These are phyloP conservation scores for Priocnemis perturbator DNA, from an alignment of 2,888 invertebrate genomes.

Conservation along the genomic window DNA sequence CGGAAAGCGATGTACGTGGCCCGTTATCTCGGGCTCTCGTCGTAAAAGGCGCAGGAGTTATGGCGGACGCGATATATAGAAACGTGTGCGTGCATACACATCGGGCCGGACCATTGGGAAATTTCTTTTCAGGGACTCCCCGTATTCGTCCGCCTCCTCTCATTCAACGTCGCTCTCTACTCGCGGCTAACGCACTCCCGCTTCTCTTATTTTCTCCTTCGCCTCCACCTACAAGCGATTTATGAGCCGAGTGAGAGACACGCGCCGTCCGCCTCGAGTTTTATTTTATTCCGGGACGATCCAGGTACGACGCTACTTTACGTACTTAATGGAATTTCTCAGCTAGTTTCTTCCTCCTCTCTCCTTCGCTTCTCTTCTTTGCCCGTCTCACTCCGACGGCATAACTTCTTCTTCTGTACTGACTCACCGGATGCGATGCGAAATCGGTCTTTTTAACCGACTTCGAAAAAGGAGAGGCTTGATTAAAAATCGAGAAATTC, in stretches of 20 bases:
- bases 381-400: background rate
- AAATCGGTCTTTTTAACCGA: background rate
- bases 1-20: conserved; percentile 43
- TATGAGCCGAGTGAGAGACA: conserved; percentile 59
- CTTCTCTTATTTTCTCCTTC: conserved; percentile 33
- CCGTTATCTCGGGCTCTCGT: conserved; percentile 51
- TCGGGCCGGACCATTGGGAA: conserved; percentile 54
- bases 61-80: conserved; percentile 35
- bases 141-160: conserved; percentile 27
- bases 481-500: too few relatives aligned
- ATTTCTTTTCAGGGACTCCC: conserved; percentile 48
- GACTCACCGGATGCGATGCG: background rate
- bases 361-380: too few relatives aligned
- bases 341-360: conserved; percentile 1
- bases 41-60: conserved; percentile 60
- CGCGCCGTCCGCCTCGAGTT: conserved; percentile 41
- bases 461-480: too few relatives aligned
- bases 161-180: conserved; percentile 1
- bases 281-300: conserved; percentile 42
- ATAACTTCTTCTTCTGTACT: too few relatives aligned
- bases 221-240: conserved; percentile 59
- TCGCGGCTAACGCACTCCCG: background rate
- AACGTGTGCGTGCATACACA: conserved; percentile 37
- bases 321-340: conserved; percentile 61
- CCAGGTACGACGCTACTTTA: conserved; percentile 54